These are phyloP conservation scores for Columba livia DNA, from an alignment of 2,113 vertebrate species.

Conservation along the genomic window DNA sequence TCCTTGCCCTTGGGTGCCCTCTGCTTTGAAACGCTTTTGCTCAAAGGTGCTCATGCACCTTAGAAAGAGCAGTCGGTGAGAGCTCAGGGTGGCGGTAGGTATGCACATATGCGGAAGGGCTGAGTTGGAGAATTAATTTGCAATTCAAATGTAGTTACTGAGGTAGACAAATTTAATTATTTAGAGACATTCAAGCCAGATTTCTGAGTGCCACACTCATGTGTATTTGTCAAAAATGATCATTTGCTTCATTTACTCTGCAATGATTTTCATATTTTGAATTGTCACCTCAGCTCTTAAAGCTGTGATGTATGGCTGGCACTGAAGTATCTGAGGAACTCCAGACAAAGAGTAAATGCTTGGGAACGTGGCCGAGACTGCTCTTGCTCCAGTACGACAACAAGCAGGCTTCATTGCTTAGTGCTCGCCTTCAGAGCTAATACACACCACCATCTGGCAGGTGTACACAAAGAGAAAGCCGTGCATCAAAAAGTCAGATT, in stretches of 20 bases:
- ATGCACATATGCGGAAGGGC: accelerated
- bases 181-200: constrained; percentile 63
- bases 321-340: constrained; percentile 21
- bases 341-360: constrained; percentile 47
- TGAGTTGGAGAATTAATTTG: constrained; percentile 45
- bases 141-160: constrained; percentile 62
- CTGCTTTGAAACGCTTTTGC: neutral
- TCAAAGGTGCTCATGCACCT: neutral
- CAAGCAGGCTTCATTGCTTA: neutral
- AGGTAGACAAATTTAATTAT: constrained; percentile 71
- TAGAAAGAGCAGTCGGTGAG: neutral
- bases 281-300: constrained; percentile 46
- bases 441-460: constrained; percentile 15
- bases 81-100: neutral
- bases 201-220: constrained; percentile 59
- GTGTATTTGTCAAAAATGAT: constrained; percentile 66
- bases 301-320: constrained; percentile 61
- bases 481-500: neutral
- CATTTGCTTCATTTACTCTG: constrained; percentile 67
- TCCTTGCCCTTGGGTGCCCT: neutral
- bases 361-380: neutral
- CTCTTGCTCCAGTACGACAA: neutral
- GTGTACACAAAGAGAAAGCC: neutral
- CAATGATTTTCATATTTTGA: constrained; percentile 54
- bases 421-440: neutral